Evolutionary conservation across 1,140 invertebrate genomes (phyloP).

Genomic region (Cydia fagiglandana): DNA sequence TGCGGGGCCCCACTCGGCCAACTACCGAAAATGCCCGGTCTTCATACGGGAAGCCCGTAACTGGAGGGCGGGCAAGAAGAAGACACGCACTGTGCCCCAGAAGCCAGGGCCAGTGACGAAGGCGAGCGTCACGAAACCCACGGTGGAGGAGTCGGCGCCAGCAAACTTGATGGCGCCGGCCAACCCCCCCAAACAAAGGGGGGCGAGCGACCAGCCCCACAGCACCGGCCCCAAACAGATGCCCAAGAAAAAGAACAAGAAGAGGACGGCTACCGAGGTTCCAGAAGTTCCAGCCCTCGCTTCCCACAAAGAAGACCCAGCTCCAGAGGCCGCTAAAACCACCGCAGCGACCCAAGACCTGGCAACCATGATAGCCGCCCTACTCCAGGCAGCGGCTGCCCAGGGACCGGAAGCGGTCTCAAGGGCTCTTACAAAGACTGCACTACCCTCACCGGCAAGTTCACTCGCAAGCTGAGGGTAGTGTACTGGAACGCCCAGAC

Average conservation of each 20-base stretch:
- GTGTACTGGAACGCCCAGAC: neutral
- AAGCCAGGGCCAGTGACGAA: too few species aligned
- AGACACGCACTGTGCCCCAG: too few species aligned
- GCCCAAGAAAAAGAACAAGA: neutral
- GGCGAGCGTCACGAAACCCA: neutral
- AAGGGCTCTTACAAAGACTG: neutral
- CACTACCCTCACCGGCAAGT: neutral
- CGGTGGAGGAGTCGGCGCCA: neutral
- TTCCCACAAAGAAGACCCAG: neutral
- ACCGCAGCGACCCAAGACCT: neutral
- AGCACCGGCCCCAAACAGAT: too few species aligned
- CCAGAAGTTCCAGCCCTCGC: too few species aligned
- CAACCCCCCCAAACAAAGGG: neutral
- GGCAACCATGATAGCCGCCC: neutral
- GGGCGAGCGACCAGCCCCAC: neutral
- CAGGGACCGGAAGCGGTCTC: neutral
- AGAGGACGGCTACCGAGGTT: neutral
- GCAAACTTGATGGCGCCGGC: neutral
- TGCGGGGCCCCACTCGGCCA: constrained; percentile 39
- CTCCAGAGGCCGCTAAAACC: neutral
- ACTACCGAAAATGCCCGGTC: constrained; percentile 35
- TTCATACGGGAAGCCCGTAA: too few species aligned
- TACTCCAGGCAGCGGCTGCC: neutral
- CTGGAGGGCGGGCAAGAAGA: too few species aligned
- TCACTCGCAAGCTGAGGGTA: neutral